Evolutionary conservation across 2,888 invertebrate genomes (phyloP).

Genomic region (Tetheella fluctuosa): DNA sequence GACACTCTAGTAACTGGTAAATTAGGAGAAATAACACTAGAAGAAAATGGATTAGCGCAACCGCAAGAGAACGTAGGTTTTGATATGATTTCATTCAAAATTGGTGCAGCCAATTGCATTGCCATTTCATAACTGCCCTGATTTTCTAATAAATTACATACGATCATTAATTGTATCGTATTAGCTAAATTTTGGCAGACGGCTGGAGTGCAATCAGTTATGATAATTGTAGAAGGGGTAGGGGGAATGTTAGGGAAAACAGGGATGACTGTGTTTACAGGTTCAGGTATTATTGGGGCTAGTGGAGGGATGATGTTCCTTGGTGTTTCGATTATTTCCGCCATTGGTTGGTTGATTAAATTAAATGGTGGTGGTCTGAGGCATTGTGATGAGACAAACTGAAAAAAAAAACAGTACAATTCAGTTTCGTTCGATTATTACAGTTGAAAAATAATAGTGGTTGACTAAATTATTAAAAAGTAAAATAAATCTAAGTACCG

Average conservation of each 20-base stretch:
- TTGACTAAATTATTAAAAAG: no score
- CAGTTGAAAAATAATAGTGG: not conserved
- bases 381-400: conserved; percentile 48
- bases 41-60: conserved; percentile 44
- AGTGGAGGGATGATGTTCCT: conserved; percentile 24
- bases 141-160: conserved; percentile 61
- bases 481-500: not conserved
- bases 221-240: conserved; percentile 50
- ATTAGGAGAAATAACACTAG: conserved; percentile 29
- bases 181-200: conserved; percentile 67
- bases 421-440: not conserved
- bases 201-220: conserved; percentile 66
- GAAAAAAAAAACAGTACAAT: conserved; percentile 32
- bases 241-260: conserved; percentile 25
- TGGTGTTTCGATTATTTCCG: conserved; percentile 40
- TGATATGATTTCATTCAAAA: conserved; percentile 53
- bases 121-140: conserved; percentile 49
- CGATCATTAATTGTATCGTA: conserved; percentile 68
- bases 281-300: conserved; percentile 31
- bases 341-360: conserved; percentile 33
- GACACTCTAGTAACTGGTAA: conserved; percentile 17
- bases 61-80: conserved; percentile 49
- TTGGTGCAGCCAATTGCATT: conserved; percentile 50
- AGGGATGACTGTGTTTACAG: conserved; percentile 33
- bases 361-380: conserved; percentile 40